phyloP scores from a whole-genome alignment of 2,888 invertebrate species.

The Congeria kusceri region DNA sequence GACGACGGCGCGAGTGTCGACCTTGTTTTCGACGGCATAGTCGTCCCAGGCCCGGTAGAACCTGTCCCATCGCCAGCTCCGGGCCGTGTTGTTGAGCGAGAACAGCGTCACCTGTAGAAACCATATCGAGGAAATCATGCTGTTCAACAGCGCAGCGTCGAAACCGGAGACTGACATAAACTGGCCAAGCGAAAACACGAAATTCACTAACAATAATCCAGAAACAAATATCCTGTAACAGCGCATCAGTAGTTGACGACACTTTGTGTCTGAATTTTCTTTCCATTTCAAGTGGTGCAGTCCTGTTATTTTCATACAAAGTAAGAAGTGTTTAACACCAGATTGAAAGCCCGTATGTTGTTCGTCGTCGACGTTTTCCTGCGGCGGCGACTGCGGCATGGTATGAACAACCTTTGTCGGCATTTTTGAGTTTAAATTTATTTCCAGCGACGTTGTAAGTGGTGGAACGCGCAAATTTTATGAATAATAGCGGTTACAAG shows the following conservation, averaged over 20 bases:
- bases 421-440: no score
- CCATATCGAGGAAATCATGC: constrained; percentile 65
- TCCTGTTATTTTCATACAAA: constrained; percentile 47
- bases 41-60: constrained; percentile 60
- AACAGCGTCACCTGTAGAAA: constrained; percentile 63
- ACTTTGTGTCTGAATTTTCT: neutral
- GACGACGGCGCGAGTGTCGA: constrained; percentile 18
- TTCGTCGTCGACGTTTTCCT: no score
- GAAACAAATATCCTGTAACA: constrained; percentile 52
- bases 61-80: constrained; percentile 45
- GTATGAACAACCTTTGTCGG: no score
- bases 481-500: no score
- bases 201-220: constrained; percentile 55
- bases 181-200: constrained; percentile 55
- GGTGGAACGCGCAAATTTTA: no score
- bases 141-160: constrained; percentile 59
- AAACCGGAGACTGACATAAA: constrained; percentile 48
- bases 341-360: no score
- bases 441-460: no score
- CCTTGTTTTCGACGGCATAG: constrained; percentile 38
- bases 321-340: constrained; percentile 15
- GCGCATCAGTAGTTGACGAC: constrained; percentile 8
- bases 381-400: no score
- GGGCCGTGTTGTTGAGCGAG: constrained; percentile 55
- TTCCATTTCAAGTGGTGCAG: constrained; percentile 34